phyloP scores from a whole-genome alignment of 2,797 vertebrate genomes.

The Chelmon rostratus region DNA sequence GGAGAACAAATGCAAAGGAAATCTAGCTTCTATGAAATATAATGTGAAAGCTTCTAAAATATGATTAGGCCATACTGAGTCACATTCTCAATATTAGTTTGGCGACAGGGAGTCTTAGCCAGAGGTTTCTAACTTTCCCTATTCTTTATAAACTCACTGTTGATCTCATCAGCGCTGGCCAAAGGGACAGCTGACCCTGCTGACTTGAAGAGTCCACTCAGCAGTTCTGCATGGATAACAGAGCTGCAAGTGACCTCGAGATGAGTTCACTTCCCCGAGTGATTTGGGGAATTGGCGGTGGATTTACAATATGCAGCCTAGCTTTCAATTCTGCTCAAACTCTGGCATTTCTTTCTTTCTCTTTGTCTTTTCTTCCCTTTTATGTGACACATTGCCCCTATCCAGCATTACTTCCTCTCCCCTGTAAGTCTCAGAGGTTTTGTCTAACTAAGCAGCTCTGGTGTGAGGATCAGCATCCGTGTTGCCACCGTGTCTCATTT shows the following conservation, averaged over 20 bases:
- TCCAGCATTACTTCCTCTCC: constrained; percentile 5
- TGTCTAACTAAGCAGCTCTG: constrained; percentile 37
- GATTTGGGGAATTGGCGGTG: constrained; percentile 44
- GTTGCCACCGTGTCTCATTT: constrained; percentile 11
- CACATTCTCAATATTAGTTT: background rate
- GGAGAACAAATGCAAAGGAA: background rate
- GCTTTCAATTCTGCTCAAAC: constrained; percentile 37
- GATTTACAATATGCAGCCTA: constrained; percentile 53
- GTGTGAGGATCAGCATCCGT: constrained; percentile 29
- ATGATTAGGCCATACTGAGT: constrained; percentile 25
- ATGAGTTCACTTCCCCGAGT: constrained; percentile 46
- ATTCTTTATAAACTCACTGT: constrained; percentile 39
- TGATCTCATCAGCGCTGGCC: constrained; percentile 43
- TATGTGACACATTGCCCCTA: background rate
- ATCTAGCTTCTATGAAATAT: constrained; percentile 35
- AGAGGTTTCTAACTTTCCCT: constrained; percentile 31
- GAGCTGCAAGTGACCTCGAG: constrained; percentile 51
- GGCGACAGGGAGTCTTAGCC: constrained; percentile 7
- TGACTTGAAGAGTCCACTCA: constrained; percentile 55
- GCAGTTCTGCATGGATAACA: constrained; percentile 60
- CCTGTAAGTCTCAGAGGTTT: constrained; percentile 24
- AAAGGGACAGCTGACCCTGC: constrained; percentile 59
- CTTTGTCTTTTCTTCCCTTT: background rate
- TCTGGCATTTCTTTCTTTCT: constrained; percentile 19
- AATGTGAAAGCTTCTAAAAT: constrained; percentile 29